Base-by-base conservation (phyloP, 2,797 vertebrate species). In the Phoebastria nigripes region DNA sequence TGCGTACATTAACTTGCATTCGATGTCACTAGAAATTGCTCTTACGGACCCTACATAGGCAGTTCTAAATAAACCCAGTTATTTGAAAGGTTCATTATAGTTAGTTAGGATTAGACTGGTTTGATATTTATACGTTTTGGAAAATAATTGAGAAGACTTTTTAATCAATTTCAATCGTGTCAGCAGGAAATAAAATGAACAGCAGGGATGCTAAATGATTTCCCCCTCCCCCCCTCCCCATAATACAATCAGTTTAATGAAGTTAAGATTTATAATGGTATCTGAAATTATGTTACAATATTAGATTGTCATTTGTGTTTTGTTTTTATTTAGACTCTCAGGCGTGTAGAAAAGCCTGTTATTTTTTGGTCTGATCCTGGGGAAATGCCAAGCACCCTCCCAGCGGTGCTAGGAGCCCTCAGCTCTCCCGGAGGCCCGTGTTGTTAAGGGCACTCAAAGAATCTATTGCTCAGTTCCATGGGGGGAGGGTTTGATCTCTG, bases 111-210 rank as follows among this genome's bases (percentile, higher is more conserved):
- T 78, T 79, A 83, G 52, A 35, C 54, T 71, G 67, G 61, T 47
- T 92, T 95, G 73, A 63, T 94, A 72, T 55, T 92, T 95, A 44
- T 81, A 82, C n/a, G 37, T 92, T 95, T 87, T 89, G 52, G 80
- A 81, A 95, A 94, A 91, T 94, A 96, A 82, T 87, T 89, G 89
- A 67, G 65, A 89, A 63, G 63, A 82, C 28, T 82, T 94, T 95
- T 91, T 77, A 89, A 94, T 94, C 58, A 88, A 31, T 96, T 96
- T 92, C 87, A 92, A 86, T 91, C 14, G 29, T 88, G 89, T 92
- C 91, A 96, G 82, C 79, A 92, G 92, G 93, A 97, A 95, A 89
- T 87, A 89, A 91, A 95, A 95, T 77, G 89, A 96, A 78, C 92
- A 80, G 80, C 77, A 85, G 82, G 77, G 47, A 77, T 90, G 61